Evolutionary conservation across 1,140 invertebrate species (phyloP).

Genomic region (Phenacoccus solenopsis): DNA sequence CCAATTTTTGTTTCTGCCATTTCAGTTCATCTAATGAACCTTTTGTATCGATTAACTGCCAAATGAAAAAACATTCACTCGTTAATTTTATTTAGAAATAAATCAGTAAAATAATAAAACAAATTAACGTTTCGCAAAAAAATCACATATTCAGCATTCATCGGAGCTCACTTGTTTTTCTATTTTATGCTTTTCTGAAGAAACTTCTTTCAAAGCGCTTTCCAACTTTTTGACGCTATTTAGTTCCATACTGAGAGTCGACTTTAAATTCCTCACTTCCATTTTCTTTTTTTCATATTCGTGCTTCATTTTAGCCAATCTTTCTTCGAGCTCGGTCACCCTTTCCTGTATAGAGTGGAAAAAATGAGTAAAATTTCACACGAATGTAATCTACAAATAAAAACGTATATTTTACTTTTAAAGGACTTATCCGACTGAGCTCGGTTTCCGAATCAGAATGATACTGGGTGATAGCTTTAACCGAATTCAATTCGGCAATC

Average conservation of each 20-base stretch:
- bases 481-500: neutral
- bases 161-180: neutral
- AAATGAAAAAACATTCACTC: neutral
- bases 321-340: neutral
- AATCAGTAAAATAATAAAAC: neutral
- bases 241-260: neutral
- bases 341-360: neutral
- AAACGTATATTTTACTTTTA: neutral
- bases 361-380: neutral
- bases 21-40: neutral
- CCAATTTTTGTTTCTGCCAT: neutral
- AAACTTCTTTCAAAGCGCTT: neutral
- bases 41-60: neutral
- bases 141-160: neutral
- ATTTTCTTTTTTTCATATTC: neutral
- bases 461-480: constrained; percentile 4
- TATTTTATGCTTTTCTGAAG: neutral
- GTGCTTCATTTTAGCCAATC: neutral
- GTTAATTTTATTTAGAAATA: neutral
- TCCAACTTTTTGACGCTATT: neutral
- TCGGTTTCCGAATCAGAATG: neutral
- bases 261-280: neutral
- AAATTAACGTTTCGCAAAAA: neutral
- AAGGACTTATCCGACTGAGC: neutral
- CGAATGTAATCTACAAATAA: neutral